These are phyloP conservation scores for Taphrorychus bicolor DNA, from an alignment of 2,888 invertebrate species.

Conservation along the genomic window DNA sequence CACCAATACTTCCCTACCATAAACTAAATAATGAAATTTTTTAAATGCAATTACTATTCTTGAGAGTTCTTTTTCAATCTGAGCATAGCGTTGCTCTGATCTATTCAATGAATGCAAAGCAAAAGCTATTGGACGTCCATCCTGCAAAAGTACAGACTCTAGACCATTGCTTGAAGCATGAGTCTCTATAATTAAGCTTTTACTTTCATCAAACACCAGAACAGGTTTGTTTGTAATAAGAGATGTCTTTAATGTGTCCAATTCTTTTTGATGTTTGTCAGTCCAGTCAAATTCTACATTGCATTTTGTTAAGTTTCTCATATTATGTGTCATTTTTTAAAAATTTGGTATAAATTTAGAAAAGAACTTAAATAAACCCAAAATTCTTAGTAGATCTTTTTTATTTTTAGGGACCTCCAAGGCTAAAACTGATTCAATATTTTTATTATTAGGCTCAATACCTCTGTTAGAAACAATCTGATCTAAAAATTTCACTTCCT, in stretches of 20 bases:
- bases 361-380: slow-evolving; percentile 16
- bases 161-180: slow-evolving; percentile 38
- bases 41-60: slow-evolving; percentile 44
- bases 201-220: slow-evolving; percentile 37
- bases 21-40: slow-evolving; percentile 31
- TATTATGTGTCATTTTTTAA: slow-evolving; percentile 1
- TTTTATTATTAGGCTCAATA: slow-evolving; percentile 12
- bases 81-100: slow-evolving; percentile 35
- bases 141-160: slow-evolving; percentile 38
- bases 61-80: slow-evolving; percentile 38
- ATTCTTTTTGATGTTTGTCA: slow-evolving; percentile 32
- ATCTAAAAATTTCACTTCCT: slow-evolving; percentile 6
- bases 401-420: slow-evolving; percentile 5
- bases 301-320: slow-evolving; percentile 10
- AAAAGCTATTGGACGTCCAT: slow-evolving; percentile 41
- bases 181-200: slow-evolving; percentile 28
- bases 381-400: slow-evolving; percentile 8
- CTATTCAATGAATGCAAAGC: slow-evolving; percentile 32
- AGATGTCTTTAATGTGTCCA: slow-evolving; percentile 5
- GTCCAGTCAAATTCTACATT: slow-evolving; percentile 35
- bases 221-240: slow-evolving; percentile 12
- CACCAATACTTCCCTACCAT: slow-evolving; percentile 14
- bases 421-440: slow-evolving; percentile 4
- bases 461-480: slow-evolving; percentile 7
- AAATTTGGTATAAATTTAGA: slow-evolving; percentile 20